phyloP scores from a whole-genome alignment of 2,888 invertebrate species.

The Diarsia dahlii region DNA sequence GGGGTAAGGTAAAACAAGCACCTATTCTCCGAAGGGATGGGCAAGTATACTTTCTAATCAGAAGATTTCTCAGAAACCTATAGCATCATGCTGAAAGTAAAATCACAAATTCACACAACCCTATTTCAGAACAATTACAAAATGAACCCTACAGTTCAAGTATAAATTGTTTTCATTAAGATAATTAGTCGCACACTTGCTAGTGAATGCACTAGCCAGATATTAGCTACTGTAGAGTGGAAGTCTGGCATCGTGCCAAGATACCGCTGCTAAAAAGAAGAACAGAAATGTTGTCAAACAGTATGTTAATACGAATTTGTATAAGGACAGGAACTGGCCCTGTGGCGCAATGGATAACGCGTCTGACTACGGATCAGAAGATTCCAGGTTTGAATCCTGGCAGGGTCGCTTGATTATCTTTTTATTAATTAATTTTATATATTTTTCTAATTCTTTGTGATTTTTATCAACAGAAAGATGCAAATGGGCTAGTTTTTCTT shows the following conservation, averaged over 20 bases:
- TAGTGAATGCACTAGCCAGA: constrained; percentile 19
- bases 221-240: constrained; percentile 1
- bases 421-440: neutral
- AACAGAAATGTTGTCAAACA: neutral
- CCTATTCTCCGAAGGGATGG: neutral
- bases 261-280: neutral
- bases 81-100: too few species aligned
- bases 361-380: constrained; percentile 94
- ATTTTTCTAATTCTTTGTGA: neutral
- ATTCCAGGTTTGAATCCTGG: constrained; percentile 93
- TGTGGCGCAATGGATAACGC: constrained; percentile 93
- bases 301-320: constrained; percentile 9
- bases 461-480: neutral
- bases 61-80: neutral
- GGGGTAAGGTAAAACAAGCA: too few species aligned
- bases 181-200: neutral
- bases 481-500: neutral
- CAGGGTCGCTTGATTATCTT: constrained; percentile 83
- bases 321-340: constrained; percentile 76
- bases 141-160: neutral
- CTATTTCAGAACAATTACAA: neutral
- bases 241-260: constrained; percentile 38
- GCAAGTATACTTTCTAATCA: neutral
- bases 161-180: constrained; percentile 3
- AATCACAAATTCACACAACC: neutral